A percentile compares a stretch with the other conserved stretches of the same genome.
These are phyloP conservation scores for Pocillopora damicornis DNA, from an alignment of 64 coral and sea anemone species.

Conservation along the genomic window DNA sequence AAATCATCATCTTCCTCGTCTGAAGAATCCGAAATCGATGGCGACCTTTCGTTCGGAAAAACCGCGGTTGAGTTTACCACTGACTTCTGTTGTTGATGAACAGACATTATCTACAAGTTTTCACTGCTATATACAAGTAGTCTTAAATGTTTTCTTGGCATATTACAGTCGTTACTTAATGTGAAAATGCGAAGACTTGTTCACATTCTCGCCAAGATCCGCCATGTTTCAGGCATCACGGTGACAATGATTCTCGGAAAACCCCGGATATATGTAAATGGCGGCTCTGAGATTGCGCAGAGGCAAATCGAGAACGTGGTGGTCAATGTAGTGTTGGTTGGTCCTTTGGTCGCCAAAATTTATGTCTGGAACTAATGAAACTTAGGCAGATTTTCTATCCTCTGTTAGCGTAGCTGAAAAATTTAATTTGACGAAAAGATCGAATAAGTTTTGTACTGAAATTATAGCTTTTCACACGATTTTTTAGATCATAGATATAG, in stretches of 20 bases:
- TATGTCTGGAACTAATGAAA: not conserved
- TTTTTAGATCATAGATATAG: too few species aligned
- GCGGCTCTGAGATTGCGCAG: slow-evolving; percentile 75
- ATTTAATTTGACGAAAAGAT: too few species aligned
- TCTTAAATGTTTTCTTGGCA: slow-evolving; percentile 59
- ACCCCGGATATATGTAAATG: slow-evolving; percentile 98
- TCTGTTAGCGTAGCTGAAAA: too few species aligned
- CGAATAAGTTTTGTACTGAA: too few species aligned
- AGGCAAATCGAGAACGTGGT: not conserved
- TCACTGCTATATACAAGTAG: slow-evolving; percentile 58
- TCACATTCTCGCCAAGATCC: slow-evolving; percentile 71
- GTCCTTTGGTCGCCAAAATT: not conserved
- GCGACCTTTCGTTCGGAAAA: slow-evolving; percentile 92
- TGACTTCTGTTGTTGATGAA: slow-evolving; percentile 79
- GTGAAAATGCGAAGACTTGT: slow-evolving; percentile 58
- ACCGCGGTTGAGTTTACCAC: slow-evolving; percentile 79
- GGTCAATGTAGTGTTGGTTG: not conserved
- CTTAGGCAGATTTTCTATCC: too few species aligned
- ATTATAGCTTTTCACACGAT: too few species aligned
- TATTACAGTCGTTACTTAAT: slow-evolving; percentile 54
- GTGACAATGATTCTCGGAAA: slow-evolving; percentile 72
- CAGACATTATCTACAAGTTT: slow-evolving; percentile 85
- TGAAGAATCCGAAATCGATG: slow-evolving; percentile 95
- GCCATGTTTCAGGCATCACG: slow-evolving; percentile 94
- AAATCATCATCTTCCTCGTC: slow-evolving; percentile 93